Conservation (phyloP, 2,888 invertebrate species). For the Sthenelais limicola region DNA sequence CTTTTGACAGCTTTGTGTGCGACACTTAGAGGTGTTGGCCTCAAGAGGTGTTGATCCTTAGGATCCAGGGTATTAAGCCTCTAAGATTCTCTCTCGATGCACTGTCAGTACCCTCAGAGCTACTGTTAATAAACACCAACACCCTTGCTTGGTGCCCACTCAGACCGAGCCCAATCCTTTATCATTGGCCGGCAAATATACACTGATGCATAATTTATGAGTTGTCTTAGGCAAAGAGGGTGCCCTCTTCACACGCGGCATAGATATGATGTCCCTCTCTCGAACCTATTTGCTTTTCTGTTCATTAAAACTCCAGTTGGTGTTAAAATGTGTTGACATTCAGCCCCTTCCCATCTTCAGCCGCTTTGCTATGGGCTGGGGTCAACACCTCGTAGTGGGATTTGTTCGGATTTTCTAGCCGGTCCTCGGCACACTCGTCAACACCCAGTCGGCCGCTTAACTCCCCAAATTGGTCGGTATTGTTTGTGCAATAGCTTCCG, state of each 20-base stretch:
- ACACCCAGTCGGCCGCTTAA: conserved; percentile 30
- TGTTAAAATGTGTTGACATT: conserved; percentile 30
- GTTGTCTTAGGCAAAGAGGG: background rate
- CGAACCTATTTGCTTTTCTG: background rate
- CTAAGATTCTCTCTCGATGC: conserved; percentile 33
- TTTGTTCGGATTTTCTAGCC: conserved; percentile 26
- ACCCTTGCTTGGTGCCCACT: background rate
- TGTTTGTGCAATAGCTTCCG: too few species aligned
- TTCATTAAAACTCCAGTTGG: conserved; percentile 35
- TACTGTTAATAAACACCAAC: conserved; percentile 37
- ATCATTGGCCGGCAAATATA: background rate
- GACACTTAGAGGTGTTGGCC: background rate
- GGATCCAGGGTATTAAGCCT: conserved; percentile 33
- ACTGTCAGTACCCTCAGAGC: conserved; percentile 19
- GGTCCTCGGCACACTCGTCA: conserved; percentile 26
- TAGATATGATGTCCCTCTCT: conserved; percentile 12
- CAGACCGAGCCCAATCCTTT: background rate
- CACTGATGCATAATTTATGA: conserved; percentile 33
- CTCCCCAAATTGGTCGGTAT: too few species aligned
- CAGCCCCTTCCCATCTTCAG: conserved; percentile 6
- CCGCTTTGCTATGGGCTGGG: background rate
- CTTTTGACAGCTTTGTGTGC: background rate
- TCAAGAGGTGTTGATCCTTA: conserved; percentile 22
- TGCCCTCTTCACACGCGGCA: background rate
- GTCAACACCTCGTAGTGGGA: conserved; percentile 32